Evolutionary conservation across 1,140 invertebrate species (phyloP), one percentile per base, ranked within the genome.

Genomic region (Acromyrmex echinatior): DNA sequence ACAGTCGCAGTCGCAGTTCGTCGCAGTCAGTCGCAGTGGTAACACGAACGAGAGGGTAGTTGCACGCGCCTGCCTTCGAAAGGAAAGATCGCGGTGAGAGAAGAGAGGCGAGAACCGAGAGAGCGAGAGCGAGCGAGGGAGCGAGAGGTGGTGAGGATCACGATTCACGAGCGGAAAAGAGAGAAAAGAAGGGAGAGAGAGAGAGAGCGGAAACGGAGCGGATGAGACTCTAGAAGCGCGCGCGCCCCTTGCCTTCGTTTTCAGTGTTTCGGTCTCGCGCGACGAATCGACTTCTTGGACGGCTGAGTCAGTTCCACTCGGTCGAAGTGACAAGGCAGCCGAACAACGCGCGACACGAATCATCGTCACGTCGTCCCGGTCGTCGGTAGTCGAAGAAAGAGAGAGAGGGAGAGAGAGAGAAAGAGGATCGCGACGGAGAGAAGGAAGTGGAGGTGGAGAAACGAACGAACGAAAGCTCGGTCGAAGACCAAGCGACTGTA

Each of bases 11-110:
- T 93, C 93, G 93, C 93, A 93, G 93, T 93, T 91, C 93, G 92
- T 94, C 92, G 93, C 94, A 95, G 93, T 94, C 94, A 95, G 94
- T 95, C 94, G 94, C 95, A 95, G 94, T 93, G 92, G 91, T 92
- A 94, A 91, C 90, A 93, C 93, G 94, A 94, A 91, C 91, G 91
- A 92, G 93, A 94, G 94, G 93, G 94, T 95, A 94, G 94, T 94
- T 92, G 89, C 91, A 93, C 93, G 94, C 92, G 92, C 90, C 90
- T 90, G 87, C 89, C 88, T 92, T 91, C 90, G 90, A 89, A 85
- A 91, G 90, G 90, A 91, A 91, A 91, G 90, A 91, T 81, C 90
- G 87, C 66, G 90, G 80, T 51, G 80, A 51, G 87, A 81, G 87
- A 81, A 86, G 79, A 79, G 85, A 71, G 84, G 82, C 60, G 71